phyloP scores from a whole-genome alignment of 2,797 vertebrate genomes.

The Mus minutoides region DNA sequence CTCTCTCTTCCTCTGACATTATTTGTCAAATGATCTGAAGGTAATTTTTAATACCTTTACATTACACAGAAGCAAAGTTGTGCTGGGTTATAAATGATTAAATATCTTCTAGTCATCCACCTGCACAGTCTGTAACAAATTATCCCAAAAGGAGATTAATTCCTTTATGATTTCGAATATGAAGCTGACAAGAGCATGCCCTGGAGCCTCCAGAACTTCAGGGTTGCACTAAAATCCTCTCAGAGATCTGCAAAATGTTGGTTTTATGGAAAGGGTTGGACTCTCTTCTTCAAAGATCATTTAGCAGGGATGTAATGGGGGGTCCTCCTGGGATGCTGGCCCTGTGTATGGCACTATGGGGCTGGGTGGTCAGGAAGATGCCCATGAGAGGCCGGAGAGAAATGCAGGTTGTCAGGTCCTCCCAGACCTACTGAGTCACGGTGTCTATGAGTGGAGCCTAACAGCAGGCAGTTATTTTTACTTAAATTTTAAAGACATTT shows the following conservation, averaged over 20 bases:
- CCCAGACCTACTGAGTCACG: neutral
- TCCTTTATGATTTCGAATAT: slow-evolving; percentile 65
- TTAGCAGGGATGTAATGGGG: slow-evolving; percentile 15
- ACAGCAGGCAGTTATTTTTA: neutral
- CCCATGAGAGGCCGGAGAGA: neutral
- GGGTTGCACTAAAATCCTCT: neutral
- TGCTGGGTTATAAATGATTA: slow-evolving; percentile 76
- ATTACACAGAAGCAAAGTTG: slow-evolving; percentile 66
- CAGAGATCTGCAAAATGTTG: slow-evolving; percentile 33
- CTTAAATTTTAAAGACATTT: neutral
- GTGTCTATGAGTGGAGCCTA: neutral
- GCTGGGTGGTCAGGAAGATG: neutral
- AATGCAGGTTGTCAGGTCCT: neutral
- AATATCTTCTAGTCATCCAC: slow-evolving; percentile 73
- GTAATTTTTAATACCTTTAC: slow-evolving; percentile 77
- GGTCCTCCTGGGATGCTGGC: neutral
- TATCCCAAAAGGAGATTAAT: slow-evolving; percentile 73
- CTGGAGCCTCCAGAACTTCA: slow-evolving; percentile 37
- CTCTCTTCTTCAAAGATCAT: slow-evolving; percentile 60
- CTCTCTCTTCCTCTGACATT: slow-evolving; percentile 71
- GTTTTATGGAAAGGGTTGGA: slow-evolving; percentile 37
- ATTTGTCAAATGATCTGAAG: slow-evolving; percentile 78
- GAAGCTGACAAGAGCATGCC: slow-evolving; percentile 63
- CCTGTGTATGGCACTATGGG: neutral
- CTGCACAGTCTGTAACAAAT: slow-evolving; percentile 74